Conservation (phyloP, 2,797 vertebrate genomes). For the Prunella strophiata region DNA sequence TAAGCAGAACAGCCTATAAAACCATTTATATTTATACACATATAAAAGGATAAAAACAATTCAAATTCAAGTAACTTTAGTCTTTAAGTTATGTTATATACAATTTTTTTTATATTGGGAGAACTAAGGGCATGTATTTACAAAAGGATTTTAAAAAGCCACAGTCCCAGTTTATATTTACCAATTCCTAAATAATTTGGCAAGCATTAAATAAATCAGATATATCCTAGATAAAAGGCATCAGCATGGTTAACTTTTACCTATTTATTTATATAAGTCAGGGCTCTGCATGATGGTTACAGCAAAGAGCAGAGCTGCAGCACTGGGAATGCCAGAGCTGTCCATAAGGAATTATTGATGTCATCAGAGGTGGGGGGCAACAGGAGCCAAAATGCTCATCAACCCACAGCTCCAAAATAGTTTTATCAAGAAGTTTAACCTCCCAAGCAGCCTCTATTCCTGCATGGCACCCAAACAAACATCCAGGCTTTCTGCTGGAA, state of each 20-base stretch:
- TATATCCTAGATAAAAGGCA: constrained; percentile 46
- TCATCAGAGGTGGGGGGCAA: background rate
- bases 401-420: background rate
- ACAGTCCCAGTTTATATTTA: constrained; percentile 4
- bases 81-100: constrained; percentile 68
- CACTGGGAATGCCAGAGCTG: background rate
- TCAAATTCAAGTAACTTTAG: constrained; percentile 64
- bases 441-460: background rate
- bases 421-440: background rate
- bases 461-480: background rate
- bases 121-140: constrained; percentile 5
- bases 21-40: constrained; percentile 57
- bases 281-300: background rate
- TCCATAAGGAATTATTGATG: background rate
- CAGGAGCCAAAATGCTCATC: background rate
- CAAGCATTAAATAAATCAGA: constrained; percentile 65
- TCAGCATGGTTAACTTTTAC: constrained; percentile 12
- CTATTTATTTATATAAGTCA: background rate
- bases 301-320: background rate
- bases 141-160: constrained; percentile 22
- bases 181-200: constrained; percentile 63
- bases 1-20: constrained; percentile 60
- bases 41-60: constrained; percentile 58
- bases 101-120: background rate
- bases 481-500: background rate